Conservation (phyloP, 2,888 invertebrate species). For the Ophioninae sp. region DNA sequence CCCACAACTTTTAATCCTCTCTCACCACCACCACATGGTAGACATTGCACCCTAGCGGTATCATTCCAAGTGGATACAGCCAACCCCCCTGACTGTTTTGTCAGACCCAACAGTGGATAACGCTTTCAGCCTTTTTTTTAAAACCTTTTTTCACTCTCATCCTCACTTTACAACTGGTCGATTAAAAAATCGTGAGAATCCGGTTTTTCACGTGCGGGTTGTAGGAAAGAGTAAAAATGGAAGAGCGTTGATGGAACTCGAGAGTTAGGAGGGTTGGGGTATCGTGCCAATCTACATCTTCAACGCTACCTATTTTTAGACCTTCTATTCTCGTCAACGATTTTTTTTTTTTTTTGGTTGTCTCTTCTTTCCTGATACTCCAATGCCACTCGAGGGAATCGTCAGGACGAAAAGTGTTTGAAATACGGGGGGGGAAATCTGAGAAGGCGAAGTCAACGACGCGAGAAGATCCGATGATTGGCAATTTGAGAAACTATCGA, state of each 20-base stretch:
- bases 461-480: slow-evolving; percentile 27
- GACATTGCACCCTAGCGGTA: slow-evolving; percentile 18
- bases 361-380: slow-evolving; percentile 35
- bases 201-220: not conserved
- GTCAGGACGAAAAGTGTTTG: slow-evolving; percentile 39
- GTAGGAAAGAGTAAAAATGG: too few species aligned
- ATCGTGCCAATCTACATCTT: not conserved
- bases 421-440: slow-evolving; percentile 6
- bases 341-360: slow-evolving; percentile 1
- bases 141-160: not conserved
- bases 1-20: slow-evolving; percentile 59
- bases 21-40: slow-evolving; percentile 35
- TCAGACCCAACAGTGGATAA: slow-evolving; percentile 38
- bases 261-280: not conserved
- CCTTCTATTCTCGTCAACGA: not conserved
- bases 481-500: slow-evolving; percentile 9
- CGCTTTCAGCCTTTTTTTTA: slow-evolving; percentile 28
- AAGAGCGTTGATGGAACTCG: too few species aligned
- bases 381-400: slow-evolving; percentile 34
- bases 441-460: slow-evolving; percentile 7
- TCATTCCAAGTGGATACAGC: slow-evolving; percentile 41
- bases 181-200: not conserved
- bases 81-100: slow-evolving; percentile 11
- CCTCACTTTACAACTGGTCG: not conserved
- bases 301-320: slow-evolving; percentile 19